Conservation (phyloP, 2,113 vertebrate species). For the Mixornis gularis region DNA sequence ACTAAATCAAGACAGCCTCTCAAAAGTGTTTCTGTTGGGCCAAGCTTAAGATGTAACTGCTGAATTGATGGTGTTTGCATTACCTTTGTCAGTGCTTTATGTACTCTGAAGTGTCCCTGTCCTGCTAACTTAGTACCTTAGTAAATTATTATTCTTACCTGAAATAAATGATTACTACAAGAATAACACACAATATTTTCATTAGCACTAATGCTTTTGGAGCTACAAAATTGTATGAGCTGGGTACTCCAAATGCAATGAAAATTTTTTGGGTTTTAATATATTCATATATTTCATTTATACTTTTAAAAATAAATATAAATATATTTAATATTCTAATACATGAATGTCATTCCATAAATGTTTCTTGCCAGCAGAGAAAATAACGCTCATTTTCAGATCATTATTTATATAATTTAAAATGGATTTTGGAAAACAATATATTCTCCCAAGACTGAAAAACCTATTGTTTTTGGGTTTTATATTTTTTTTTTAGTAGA, state of each 20-base stretch:
- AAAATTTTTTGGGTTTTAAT: neutral
- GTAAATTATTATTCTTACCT: neutral
- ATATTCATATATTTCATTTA: neutral
- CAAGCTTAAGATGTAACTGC: neutral
- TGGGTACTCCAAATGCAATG: neutral
- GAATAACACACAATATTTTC: neutral
- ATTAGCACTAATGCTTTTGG: neutral
- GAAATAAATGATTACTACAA: neutral
- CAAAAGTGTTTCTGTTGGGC: neutral
- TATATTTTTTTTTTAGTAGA: neutral
- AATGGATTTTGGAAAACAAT: conserved; percentile 14
- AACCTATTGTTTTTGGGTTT: neutral
- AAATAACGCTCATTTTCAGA: neutral
- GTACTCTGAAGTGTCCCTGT: neutral
- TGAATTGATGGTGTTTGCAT: neutral
- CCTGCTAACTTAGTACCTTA: neutral
- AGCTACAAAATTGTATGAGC: neutral
- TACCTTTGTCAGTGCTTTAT: neutral
- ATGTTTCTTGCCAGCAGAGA: neutral
- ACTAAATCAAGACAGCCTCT: neutral
- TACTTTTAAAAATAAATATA: neutral
- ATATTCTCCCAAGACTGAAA: neutral
- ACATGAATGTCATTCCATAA: neutral
- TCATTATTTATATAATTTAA: neutral
- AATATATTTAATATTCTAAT: neutral